Evolutionary conservation across 2,888 invertebrate genomes (phyloP).

Genomic region (Baronia brevicornis): DNA sequence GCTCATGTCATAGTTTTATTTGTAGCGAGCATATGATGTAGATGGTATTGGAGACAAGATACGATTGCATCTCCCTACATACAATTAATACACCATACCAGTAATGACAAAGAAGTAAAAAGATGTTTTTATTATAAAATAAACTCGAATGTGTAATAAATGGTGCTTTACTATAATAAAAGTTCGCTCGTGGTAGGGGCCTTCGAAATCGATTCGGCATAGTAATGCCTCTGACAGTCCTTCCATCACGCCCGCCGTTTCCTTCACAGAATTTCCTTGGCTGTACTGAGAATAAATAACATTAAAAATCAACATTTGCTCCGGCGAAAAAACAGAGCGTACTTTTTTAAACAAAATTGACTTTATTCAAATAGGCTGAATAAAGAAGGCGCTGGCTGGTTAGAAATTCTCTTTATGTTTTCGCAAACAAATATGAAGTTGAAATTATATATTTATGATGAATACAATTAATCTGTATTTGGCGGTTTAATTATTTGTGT

Average conservation of each 20-base stretch:
- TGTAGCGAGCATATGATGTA: no score
- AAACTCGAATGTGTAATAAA: no score
- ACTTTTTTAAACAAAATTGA: slow-evolving; percentile 9
- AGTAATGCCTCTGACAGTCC: slow-evolving; percentile 58
- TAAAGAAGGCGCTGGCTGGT: slow-evolving; percentile 7
- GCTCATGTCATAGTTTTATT: no score
- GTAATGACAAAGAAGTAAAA: neutral
- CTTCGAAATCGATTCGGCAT: slow-evolving; percentile 52
- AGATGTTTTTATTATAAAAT: no score
- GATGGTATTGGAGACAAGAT: no score
- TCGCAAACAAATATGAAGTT: slow-evolving; percentile 6
- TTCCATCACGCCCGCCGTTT: slow-evolving; percentile 55
- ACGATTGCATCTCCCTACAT: no score
- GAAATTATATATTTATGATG: no score
- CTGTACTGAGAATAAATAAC: slow-evolving; percentile 54
- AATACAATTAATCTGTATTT: no score
- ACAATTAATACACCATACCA: no score
- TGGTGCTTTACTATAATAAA: no score
- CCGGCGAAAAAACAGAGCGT: slow-evolving; percentile 22
- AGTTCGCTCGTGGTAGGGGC: slow-evolving; percentile 43
- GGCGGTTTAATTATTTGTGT: no score
- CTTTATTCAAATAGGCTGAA: slow-evolving; percentile 11
- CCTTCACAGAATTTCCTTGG: slow-evolving; percentile 55
- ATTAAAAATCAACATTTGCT: slow-evolving; percentile 52
- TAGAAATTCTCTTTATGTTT: neutral